Base-by-base conservation (phyloP, 2,113 vertebrate species). In the Elachura formosa region DNA sequence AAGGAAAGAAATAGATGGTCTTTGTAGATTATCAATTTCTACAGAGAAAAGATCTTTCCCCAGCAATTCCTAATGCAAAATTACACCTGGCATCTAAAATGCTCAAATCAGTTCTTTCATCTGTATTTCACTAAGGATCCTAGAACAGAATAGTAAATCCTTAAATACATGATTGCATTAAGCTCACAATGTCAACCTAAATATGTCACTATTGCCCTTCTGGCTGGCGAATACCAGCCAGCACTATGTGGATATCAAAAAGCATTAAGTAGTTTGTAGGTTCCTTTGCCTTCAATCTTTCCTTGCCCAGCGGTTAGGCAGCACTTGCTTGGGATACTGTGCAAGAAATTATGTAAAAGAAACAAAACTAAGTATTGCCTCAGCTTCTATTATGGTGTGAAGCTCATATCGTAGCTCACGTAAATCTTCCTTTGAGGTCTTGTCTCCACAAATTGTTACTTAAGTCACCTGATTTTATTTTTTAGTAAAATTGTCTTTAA, bases 401-500 rank as follows among this genome's bases (percentile, higher is more conserved):
- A 87, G 24, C 55, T 94, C 31, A 6, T 34, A 25, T 41, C 88
- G 29, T 34, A 84, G 14, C 46, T 79, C 69, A 76, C 62, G 43
- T 93, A 89, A 96, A 90, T 94, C 72, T 93, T 85, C 43, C 72
- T 93, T 90, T 87, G 81, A 78, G 61, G 68, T 91, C 67, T 87
- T 83, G 51, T 56, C 74, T 41, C 41, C 61, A 49, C 40, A 94
- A 89, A 82, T 14, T 25, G 49, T 93, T 93, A 71, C 80, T 96
- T 93, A 96, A 84, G 66, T 84, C 80, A 68, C 62, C 61, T 89
- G 26, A 48, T 95, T 95, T 82, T 92, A 38, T 84, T 94, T 95
- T 96, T 93, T 89, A 94, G 94, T 95, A 96, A 94, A 97, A 94
- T 91, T 92, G 94, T 96, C 93, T 97, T 89, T 92, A 82, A 95